These are phyloP conservation scores for Loriculus beryllinus DNA, from an alignment of 2,797 vertebrate genomes.

Conservation along the genomic window DNA sequence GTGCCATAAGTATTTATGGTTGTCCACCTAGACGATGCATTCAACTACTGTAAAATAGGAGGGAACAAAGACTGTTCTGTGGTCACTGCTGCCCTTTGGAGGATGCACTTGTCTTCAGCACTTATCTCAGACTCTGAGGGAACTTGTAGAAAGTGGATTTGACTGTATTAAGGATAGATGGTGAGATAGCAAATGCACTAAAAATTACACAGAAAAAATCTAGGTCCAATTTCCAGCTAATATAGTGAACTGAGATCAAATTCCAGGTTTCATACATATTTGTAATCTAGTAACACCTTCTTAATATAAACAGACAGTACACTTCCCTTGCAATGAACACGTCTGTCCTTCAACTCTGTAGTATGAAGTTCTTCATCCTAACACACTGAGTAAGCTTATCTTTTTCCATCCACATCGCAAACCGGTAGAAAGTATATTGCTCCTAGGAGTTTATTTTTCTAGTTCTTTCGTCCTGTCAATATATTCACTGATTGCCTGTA, in stretches of 20 bases:
- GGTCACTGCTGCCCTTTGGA: background rate
- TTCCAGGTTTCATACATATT: background rate
- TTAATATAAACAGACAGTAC: background rate
- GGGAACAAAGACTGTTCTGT: background rate
- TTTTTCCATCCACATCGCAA: background rate
- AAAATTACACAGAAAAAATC: background rate
- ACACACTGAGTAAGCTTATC: background rate
- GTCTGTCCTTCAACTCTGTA: background rate
- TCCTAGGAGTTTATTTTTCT: background rate
- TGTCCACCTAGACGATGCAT: background rate
- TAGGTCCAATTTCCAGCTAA: background rate
- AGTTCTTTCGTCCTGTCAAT: background rate
- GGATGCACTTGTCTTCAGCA: background rate
- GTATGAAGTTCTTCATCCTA: background rate
- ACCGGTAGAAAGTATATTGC: background rate
- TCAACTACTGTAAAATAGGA: background rate
- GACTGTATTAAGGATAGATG: background rate
- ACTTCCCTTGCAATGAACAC: accelerated
- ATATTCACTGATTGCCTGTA: background rate
- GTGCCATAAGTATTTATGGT: background rate
- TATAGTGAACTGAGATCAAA: background rate
- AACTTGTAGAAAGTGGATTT: background rate
- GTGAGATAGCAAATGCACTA: background rate
- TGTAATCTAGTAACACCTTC: background rate
- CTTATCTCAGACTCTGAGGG: background rate